Percentiles rank a stretch among this genome's conserved stretches.
phyloP scores from a whole-genome alignment of 1,140 invertebrate species.

The Drosophila equinoxialis region DNA sequence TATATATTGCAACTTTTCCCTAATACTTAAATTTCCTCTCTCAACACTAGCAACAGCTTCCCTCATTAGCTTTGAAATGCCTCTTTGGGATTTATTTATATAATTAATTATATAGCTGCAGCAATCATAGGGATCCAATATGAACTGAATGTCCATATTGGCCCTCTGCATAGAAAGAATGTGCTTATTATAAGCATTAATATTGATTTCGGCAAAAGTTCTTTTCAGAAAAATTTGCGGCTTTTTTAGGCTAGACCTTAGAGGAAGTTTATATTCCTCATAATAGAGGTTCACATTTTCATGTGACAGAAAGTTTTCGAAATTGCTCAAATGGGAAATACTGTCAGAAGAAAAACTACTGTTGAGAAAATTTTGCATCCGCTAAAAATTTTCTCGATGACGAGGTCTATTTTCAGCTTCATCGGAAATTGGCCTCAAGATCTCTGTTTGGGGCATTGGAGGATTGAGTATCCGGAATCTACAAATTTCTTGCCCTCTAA shows the following conservation, averaged over 20 bases:
- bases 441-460: neutral
- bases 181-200: neutral
- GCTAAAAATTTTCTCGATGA: neutral
- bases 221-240: neutral
- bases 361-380: neutral
- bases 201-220: neutral
- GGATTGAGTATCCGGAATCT: too few relatives aligned
- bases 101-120: neutral
- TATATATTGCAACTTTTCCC: neutral
- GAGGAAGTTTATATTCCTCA: neutral
- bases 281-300: too few relatives aligned
- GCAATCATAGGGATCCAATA: neutral
- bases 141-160: constrained; percentile 3
- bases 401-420: neutral
- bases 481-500: too few relatives aligned
- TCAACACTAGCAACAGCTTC: neutral
- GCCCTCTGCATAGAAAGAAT: neutral
- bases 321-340: neutral
- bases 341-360: neutral
- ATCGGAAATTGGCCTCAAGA: neutral
- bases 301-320: neutral
- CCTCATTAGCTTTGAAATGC: neutral
- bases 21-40: neutral
- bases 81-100: neutral
- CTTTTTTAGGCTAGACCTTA: neutral